These are phyloP conservation scores for Zaprionus kolodkinae DNA, from an alignment of 1,140 invertebrate species.

Conservation along the genomic window DNA sequence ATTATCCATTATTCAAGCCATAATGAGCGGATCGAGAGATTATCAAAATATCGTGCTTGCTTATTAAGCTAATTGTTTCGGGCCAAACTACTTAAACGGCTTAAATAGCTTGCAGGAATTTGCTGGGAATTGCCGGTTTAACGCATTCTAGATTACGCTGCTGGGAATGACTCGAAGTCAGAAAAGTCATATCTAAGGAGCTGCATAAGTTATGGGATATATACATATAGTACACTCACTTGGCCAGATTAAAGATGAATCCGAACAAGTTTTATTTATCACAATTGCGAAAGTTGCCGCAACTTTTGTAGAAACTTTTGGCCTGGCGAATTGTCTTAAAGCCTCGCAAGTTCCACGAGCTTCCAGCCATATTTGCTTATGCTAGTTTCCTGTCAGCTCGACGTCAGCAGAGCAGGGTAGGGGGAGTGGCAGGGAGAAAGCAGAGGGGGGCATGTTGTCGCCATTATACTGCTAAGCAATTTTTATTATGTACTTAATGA, in stretches of 20 bases:
- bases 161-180: no score
- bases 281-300: conserved; percentile 1
- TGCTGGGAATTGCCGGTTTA: neutral
- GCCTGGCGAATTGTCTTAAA: conserved; percentile 1
- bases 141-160: no score
- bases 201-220: neutral
- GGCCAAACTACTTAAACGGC: neutral
- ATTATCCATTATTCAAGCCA: neutral
- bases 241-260: neutral
- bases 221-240: neutral
- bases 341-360: neutral
- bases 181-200: neutral
- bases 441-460: neutral
- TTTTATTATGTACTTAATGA: conserved; percentile 71
- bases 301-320: neutral
- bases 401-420: neutral
- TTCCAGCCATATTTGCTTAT: conserved; percentile 1
- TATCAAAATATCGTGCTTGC: neutral
- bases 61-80: conserved; percentile 1
- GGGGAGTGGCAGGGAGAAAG: neutral
- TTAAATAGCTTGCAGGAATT: neutral
- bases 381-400: conserved; percentile 6
- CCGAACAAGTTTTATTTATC: conserved; percentile 4
- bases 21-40: conserved; percentile 3
- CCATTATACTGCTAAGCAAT: conserved; percentile 56